phyloP scores from a whole-genome alignment of 2,113 vertebrate species.

The Pachypanchax playfairii region DNA sequence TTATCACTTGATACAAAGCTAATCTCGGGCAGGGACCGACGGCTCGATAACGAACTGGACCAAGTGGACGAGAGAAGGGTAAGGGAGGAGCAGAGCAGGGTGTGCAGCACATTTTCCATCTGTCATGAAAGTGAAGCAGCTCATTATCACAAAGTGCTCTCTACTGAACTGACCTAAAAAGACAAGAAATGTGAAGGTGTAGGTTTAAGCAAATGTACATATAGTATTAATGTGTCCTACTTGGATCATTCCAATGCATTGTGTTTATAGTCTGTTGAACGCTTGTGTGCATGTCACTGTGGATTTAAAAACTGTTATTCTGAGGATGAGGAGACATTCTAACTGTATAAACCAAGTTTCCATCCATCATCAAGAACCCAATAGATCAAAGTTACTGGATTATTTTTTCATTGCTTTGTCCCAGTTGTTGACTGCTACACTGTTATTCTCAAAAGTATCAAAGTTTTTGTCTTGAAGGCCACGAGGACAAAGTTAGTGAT shows the following conservation, averaged over 20 bases:
- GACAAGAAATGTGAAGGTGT: conserved; percentile 48
- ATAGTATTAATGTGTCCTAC: conserved; percentile 21
- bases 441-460: conserved; percentile 43
- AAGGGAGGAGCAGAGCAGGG: conserved; percentile 51
- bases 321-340: not conserved
- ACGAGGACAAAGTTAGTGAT: not conserved
- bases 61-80: conserved; percentile 37
- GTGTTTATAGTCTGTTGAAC: not conserved
- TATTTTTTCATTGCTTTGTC: conserved; percentile 21
- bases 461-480: not conserved
- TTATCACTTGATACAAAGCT: conserved; percentile 69
- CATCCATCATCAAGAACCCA: conserved; percentile 8
- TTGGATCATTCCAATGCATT: not conserved
- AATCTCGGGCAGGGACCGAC: conserved; percentile 11
- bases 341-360: conserved; percentile 10
- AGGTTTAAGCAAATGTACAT: conserved; percentile 20
- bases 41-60: conserved; percentile 32
- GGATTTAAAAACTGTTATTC: conserved; percentile 10
- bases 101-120: conserved; percentile 80
- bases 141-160: conserved; percentile 79
- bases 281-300: not conserved
- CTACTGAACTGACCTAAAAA: conserved; percentile 76
- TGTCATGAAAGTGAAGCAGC: conserved; percentile 81
- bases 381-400: conserved; percentile 18
- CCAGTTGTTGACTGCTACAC: conserved; percentile 36